Base-by-base conservation (phyloP, 2,888 invertebrate species). In the Molanna angustata region DNA sequence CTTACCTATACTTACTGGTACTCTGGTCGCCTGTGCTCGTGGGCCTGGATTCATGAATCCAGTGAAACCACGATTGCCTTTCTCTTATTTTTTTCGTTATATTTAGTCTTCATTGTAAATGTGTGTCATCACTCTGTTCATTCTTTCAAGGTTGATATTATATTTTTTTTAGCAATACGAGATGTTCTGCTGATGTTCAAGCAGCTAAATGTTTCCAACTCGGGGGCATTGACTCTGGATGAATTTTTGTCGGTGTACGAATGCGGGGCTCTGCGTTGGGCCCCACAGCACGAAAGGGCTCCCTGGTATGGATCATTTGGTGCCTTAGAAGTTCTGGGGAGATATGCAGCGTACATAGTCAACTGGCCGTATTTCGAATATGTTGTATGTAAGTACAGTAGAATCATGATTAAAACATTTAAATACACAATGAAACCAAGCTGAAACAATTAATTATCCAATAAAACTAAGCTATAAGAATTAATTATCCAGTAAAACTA, bases 171-270 rank as follows among this genome's bases (percentile, higher is more conserved):
- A 88, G 88, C 78, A 55, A 78, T 80, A 2, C 73, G 84, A 57
- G 90, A 92, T 67, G 81, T 87, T 4, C 83, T 90, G 63, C 72
- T 93, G 59, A 86, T 88, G 78, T 93, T 90, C 72, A 86, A 87
- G 66, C 84, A 87, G 54, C 73, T 93, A 60, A 90, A 92, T 69
- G 72, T 74, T 27, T 82, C 84, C 0, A 78, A 79, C 3, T 79
- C 78, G 4, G 90, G 90, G 2, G 76, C 78, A 1, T 70, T 93
- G 21, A 80, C 80, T 7, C 73, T 84, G 49, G 80, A 84, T 14
- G 90, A 92, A 70, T 93, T 93, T 71, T 74, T 83, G 52, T 73
- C 78, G 18, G 74, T 88, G 44, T 88, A 85, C 65, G 89, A 91
- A 59, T 82, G 85, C 47, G 79, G 82, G 45, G 82, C 84, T 57